phyloP scores from a whole-genome alignment of 2,797 vertebrate genomes.

The Erethizon dorsatum region DNA sequence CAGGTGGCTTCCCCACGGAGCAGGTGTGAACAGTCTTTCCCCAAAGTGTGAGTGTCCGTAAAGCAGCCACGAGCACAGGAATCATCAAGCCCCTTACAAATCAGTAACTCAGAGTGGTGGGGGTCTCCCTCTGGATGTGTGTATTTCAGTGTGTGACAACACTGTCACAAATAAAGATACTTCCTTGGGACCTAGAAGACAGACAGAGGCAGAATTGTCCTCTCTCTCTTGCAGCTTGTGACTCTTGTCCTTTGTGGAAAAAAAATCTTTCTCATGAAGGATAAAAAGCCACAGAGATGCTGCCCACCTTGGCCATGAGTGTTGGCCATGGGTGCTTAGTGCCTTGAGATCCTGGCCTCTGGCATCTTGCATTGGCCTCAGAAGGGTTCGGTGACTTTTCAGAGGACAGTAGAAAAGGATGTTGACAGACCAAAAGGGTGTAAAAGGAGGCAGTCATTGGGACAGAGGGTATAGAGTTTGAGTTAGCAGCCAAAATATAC shows the following conservation, averaged over 20 bases:
- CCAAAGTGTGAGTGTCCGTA: constrained; percentile 80
- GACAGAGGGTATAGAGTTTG: background rate
- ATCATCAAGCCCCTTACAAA: background rate
- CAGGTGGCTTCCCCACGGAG: constrained; percentile 59
- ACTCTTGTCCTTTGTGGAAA: background rate
- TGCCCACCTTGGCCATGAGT: background rate
- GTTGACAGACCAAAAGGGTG: background rate
- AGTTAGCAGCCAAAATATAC: background rate
- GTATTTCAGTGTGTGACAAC: background rate
- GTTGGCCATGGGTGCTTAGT: background rate
- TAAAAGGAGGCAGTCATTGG: background rate
- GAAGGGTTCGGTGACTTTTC: background rate
- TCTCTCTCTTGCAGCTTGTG: background rate
- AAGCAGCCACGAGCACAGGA: constrained; percentile 69
- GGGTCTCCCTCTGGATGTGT: too few species aligned
- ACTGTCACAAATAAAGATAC: background rate
- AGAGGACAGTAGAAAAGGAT: background rate
- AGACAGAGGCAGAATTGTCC: background rate
- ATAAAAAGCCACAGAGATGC: too few species aligned
- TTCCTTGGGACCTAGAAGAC: background rate
- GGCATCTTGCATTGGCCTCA: background rate
- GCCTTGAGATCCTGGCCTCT: background rate
- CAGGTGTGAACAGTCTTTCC: constrained; percentile 75
- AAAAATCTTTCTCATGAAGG: background rate
- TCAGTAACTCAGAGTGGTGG: background rate